Percentiles rank a stretch among this genome's conserved stretches.
Evolutionary conservation across 2,888 invertebrate species (phyloP).

Genomic region (Lepas anatifera): DNA sequence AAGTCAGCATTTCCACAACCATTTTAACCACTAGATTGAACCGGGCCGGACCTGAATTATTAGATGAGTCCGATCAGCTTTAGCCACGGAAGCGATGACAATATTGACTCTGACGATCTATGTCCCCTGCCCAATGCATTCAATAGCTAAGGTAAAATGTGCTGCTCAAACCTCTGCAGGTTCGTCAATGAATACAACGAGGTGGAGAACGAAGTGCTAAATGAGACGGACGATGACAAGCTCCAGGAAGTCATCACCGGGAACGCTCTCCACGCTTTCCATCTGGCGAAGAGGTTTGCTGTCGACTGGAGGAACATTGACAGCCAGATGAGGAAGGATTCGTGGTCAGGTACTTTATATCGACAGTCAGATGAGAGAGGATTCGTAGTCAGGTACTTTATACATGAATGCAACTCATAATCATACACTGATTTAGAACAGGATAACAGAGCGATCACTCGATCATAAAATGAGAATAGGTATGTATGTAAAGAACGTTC

Average conservation of each 20-base stretch:
- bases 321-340: background rate
- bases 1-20: no score
- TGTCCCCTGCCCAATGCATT: no score
- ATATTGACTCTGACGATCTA: no score
- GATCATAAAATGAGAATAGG: background rate
- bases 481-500: no score
- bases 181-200: background rate
- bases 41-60: no score
- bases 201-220: background rate
- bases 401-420: background rate
- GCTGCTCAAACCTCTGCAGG: no score
- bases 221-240: background rate
- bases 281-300: constrained; percentile 30
- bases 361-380: no score
- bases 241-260: constrained; percentile 25
- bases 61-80: no score
- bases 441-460: background rate
- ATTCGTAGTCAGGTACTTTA: background rate
- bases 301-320: constrained; percentile 29
- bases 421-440: background rate
- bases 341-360: background rate
- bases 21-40: no score
- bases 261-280: constrained; percentile 31
- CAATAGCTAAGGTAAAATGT: no score
- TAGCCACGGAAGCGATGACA: no score